Base-by-base conservation (phyloP, 2,113 vertebrate species). In the Takifugu flavidus region DNA sequence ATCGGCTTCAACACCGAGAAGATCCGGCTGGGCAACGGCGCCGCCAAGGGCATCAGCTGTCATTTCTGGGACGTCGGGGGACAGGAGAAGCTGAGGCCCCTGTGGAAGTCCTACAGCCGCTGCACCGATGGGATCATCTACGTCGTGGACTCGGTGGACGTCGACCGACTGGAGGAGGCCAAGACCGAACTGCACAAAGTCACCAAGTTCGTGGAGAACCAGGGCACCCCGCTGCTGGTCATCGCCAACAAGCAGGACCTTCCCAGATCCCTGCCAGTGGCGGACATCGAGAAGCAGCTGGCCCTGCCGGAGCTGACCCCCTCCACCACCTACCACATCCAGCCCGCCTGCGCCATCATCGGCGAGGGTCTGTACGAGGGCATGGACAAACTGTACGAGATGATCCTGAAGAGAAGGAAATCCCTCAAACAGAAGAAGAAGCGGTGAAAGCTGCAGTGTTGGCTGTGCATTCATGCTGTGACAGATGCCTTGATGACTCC, bases 171-270 rank as follows among this genome's bases (percentile, higher is more conserved):
- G 80, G 96, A 96, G 82, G 96, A 98, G 74, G 95, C 95, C 78
- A 95, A 94, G 56, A 93, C 94, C 0, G 96, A 98, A 86, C 93
- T 98, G 78, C 96, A 98, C 87, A 95, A 94, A 86, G 94, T 97
- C 85, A 94, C 94, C 59, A 93, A 94, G 63, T 95, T 95, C 82
- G 90, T 94, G 0, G 96, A 98, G 90, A 96, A 96, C 89, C 95
- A 95, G 70, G 95, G 95, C 43, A 95, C 95, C 0, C 95, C 95
- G 53, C 86, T 98, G 77, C 89, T 98, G 82, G 94, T 98, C 79
- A 95, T 98, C 78, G 96, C 95, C 88, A 98, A 98, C 89, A 98
- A 98, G 88, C 96, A 98, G 91, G 96, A 98, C 87, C 91, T 98
- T 69, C 96, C 95, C 79, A 93, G 91, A 29, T 95, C 96, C 2